These are phyloP conservation scores for Cercopithecus mona DNA, from an alignment of 2,113 vertebrate species.

Conservation along the genomic window DNA sequence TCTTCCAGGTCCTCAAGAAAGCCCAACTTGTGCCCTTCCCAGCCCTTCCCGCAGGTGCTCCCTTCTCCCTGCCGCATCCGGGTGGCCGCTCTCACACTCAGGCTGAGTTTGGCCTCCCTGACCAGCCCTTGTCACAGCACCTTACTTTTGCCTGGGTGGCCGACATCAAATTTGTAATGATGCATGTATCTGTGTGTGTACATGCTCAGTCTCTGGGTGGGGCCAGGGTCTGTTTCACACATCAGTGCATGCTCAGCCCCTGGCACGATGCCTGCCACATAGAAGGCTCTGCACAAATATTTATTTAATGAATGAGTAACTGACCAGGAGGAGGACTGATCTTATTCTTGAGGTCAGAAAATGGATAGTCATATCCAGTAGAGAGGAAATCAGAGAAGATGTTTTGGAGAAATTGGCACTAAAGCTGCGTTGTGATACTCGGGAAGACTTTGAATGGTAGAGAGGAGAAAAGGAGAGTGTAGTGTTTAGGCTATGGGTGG, in stretches of 20 bases:
- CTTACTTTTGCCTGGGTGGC: background rate
- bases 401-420: background rate
- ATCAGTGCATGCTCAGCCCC: background rate
- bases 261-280: accelerated
- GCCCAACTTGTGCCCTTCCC: accelerated
- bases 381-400: background rate
- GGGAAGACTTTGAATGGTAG: background rate
- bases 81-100: background rate
- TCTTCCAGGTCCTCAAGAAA: background rate
- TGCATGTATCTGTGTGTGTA: background rate
- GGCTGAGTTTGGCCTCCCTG: background rate
- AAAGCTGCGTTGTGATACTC: background rate
- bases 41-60: background rate
- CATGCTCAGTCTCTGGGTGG: accelerated
- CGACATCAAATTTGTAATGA: background rate
- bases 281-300: background rate
- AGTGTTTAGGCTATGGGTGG: accelerated
- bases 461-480: background rate
- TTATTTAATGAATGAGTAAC: background rate
- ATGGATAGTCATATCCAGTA: background rate
- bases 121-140: background rate
- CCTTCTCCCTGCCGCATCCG: background rate
- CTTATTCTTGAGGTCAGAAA: background rate
- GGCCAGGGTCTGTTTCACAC: background rate
- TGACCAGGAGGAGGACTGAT: background rate